Evolutionary conservation across 2,888 invertebrate genomes (phyloP).

Genomic region (Polietes domitor): DNA sequence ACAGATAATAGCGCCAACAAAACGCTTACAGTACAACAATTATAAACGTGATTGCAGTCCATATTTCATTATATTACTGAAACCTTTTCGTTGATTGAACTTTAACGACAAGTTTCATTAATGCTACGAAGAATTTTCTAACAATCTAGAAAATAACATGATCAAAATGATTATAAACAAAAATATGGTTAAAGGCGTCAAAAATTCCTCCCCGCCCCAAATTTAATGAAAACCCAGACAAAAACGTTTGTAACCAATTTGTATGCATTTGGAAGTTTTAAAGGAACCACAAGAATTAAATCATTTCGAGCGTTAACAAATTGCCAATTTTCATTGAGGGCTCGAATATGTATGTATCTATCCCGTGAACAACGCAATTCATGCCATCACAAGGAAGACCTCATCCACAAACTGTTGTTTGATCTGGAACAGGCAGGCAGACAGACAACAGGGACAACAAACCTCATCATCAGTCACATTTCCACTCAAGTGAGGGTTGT

Average conservation of each 20-base stretch:
- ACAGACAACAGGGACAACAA: neutral
- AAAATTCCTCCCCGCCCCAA: no score
- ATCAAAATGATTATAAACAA: no score
- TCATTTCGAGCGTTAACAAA: slow-evolving; percentile 57
- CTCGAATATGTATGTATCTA: slow-evolving; percentile 30
- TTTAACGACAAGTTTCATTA: no score
- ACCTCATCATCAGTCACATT: slow-evolving; percentile 72
- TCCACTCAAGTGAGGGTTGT: slow-evolving; percentile 71
- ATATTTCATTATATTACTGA: no score
- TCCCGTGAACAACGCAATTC: slow-evolving; percentile 51
- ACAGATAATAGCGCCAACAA: no score
- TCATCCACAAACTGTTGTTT: neutral
- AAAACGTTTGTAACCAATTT: slow-evolving; percentile 54
- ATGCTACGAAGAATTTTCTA: no score
- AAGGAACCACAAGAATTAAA: slow-evolving; percentile 41
- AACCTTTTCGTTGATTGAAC: no score
- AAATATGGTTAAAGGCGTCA: no score
- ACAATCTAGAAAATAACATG: no score
- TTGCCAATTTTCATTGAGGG: slow-evolving; percentile 48
- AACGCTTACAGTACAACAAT: no score
- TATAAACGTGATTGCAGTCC: no score
- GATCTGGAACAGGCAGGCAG: neutral
- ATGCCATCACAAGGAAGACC: slow-evolving; percentile 33
- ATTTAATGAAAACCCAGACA: neutral
- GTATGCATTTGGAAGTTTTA: slow-evolving; percentile 18